Conservation (phyloP, 2,797 vertebrate species). For the Pseudochromis fuscus region DNA sequence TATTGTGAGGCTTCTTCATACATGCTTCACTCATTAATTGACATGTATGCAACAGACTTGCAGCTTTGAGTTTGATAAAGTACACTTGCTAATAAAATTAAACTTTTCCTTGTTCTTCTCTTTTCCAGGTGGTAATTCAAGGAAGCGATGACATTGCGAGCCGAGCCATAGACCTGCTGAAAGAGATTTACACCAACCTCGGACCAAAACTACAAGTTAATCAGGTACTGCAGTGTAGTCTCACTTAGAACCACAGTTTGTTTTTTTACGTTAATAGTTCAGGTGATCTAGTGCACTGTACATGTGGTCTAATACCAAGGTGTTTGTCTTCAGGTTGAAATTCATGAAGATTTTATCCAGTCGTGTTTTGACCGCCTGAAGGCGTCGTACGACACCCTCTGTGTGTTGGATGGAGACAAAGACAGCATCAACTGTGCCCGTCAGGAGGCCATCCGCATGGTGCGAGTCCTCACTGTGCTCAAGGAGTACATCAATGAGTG, state of each 20-base stretch:
- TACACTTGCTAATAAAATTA: not conserved
- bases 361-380: slow-evolving; percentile 99
- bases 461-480: slow-evolving; percentile 96
- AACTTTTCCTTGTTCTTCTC: slow-evolving; percentile 9
- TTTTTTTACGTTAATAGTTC: not conserved
- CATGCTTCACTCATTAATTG: slow-evolving; percentile 3
- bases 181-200: slow-evolving; percentile 99
- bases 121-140: slow-evolving; percentile 96
- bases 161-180: slow-evolving; percentile 98
- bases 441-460: slow-evolving; percentile 99
- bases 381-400: slow-evolving; percentile 97
- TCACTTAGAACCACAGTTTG: not conserved
- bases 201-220: slow-evolving; percentile 99
- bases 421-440: slow-evolving; percentile 99
- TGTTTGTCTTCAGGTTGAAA: slow-evolving; percentile 90
- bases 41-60: not conserved
- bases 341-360: slow-evolving; percentile 99
- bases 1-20: slow-evolving; percentile 17
- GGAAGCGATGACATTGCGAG: slow-evolving; percentile 98
- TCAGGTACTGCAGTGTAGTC: slow-evolving; percentile 86
- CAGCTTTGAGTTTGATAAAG: not conserved
- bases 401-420: slow-evolving; percentile 99
- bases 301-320: not conserved
- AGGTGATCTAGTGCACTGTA: not conserved
- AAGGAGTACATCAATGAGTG: slow-evolving; percentile 99